phyloP scores from a whole-genome alignment of 2,888 invertebrate genomes.

The Dryocosmus kuriphilus region DNA sequence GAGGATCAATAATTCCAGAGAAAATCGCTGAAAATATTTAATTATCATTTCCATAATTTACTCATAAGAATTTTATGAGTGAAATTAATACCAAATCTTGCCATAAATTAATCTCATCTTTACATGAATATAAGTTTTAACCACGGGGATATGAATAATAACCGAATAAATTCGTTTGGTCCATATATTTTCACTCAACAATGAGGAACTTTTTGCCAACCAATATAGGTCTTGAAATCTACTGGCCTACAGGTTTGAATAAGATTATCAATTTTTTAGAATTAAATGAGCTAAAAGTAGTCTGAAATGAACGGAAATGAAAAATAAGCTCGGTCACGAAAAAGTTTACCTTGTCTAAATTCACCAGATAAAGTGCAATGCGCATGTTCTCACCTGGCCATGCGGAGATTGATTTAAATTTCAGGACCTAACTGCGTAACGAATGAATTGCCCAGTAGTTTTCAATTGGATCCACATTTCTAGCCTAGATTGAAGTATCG shows the following conservation, averaged over 20 bases:
- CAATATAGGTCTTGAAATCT: neutral
- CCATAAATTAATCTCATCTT: neutral
- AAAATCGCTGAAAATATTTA: no score
- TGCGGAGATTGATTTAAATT: conserved; percentile 30
- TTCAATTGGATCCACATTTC: neutral
- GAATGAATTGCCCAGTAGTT: conserved; percentile 22
- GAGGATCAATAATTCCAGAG: no score
- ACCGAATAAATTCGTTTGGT: neutral
- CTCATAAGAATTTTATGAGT: no score
- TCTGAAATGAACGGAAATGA: neutral
- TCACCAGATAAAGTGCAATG: neutral
- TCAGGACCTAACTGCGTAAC: conserved; percentile 7
- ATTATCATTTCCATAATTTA: no score
- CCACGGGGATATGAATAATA: neutral
- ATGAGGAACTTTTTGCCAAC: neutral
- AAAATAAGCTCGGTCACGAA: neutral
- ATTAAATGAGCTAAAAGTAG: neutral
- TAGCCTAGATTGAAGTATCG: neutral
- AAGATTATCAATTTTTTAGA: neutral
- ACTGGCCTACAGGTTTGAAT: neutral
- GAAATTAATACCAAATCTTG: no score
- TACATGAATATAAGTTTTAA: neutral
- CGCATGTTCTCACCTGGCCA: conserved; percentile 21
- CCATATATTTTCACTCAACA: neutral
- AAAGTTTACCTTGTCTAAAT: neutral